Evolutionary conservation across 1,140 invertebrate species (phyloP).

Genomic region (Dryas iulia): DNA sequence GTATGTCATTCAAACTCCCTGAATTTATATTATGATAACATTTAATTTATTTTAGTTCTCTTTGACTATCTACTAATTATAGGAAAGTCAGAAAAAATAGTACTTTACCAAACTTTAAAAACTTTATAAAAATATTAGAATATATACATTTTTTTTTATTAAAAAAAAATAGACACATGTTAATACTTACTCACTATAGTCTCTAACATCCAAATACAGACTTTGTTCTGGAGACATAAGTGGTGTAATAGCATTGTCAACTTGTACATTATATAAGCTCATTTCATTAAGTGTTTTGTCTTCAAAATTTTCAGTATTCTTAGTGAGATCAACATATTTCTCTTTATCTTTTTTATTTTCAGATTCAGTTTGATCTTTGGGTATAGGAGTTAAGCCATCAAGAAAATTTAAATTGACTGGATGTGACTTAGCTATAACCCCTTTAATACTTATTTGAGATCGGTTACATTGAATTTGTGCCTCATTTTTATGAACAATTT

Average conservation of each 20-base stretch:
- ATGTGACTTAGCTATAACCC: conserved; percentile 53
- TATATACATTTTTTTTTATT: no score
- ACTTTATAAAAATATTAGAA: no score
- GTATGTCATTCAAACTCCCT: no score
- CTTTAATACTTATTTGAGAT: conserved; percentile 67
- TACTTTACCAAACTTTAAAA: no score
- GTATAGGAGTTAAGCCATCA: conserved; percentile 54
- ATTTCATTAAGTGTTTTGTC: conserved; percentile 76
- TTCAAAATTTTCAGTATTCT: conserved; percentile 35
- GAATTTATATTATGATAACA: no score
- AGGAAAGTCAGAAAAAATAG: no score
- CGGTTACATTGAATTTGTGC: conserved; percentile 67
- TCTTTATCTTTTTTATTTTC: conserved; percentile 24
- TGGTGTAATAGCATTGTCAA: conserved; percentile 78
- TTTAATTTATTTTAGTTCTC: no score
- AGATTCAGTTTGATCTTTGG: conserved; percentile 33
- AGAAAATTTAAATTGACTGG: conserved; percentile 62
- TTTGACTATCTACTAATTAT: no score
- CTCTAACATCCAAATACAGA: conserved; percentile 82
- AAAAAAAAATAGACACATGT: neutral
- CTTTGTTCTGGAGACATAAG: conserved; percentile 82
- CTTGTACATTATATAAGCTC: conserved; percentile 81
- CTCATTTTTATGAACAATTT: conserved; percentile 57
- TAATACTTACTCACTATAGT: conserved; percentile 79
- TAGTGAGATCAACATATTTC: conserved; percentile 28